Evolutionary conservation across 2,888 invertebrate genomes (phyloP).

Genomic region (Morpho deidamia): DNA sequence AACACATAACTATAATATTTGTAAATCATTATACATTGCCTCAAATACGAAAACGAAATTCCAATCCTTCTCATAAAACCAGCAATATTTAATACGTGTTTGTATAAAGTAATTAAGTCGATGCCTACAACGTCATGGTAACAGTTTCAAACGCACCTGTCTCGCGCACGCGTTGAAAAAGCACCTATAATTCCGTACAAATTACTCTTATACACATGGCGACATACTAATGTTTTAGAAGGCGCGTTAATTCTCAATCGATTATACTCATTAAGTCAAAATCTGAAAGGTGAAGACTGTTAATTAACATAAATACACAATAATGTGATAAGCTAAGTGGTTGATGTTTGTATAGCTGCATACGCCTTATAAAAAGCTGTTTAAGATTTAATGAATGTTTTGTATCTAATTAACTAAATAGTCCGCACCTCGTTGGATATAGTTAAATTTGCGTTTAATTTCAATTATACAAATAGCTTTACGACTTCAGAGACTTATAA

Average conservation of each 20-base stretch:
- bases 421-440: not conserved
- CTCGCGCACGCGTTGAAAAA: constrained; percentile 37
- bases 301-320: constrained; percentile 22
- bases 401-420: not conserved
- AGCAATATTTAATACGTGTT: constrained; percentile 5
- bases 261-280: constrained; percentile 25
- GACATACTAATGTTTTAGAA: constrained; percentile 22
- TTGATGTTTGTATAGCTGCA: constrained; percentile 18
- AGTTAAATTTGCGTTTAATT: too few relatives aligned
- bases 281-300: constrained; percentile 19
- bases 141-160: constrained; percentile 22
- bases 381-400: not conserved
- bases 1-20: not conserved
- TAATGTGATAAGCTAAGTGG: constrained; percentile 14
- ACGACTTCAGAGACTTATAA: too few relatives aligned
- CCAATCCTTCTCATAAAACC: not conserved
- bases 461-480: too few relatives aligned
- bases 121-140: not conserved
- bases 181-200: constrained; percentile 42
- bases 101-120: not conserved
- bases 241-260: constrained; percentile 30
- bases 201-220: constrained; percentile 30
- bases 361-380: constrained; percentile 11
- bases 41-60: not conserved
- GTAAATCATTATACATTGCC: not conserved